Base-by-base conservation (phyloP, 2,113 vertebrate species). In the Poeciliopsis prolifica region DNA sequence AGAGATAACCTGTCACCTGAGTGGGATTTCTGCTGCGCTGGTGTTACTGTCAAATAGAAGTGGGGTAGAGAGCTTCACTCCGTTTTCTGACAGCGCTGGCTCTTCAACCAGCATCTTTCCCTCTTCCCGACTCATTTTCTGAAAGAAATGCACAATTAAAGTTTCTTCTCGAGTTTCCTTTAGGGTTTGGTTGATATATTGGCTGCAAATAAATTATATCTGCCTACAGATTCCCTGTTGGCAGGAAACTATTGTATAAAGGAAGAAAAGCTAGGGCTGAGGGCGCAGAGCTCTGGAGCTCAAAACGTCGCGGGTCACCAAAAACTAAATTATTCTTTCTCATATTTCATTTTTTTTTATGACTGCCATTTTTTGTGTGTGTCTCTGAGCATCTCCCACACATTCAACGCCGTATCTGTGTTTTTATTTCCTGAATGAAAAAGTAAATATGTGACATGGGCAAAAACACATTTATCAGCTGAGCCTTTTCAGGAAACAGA, bases 21-120 rank as follows among this genome's bases (percentile, higher is more conserved):
- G 68, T 91, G 88, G 26, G 67, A 89, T 73, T 80, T 91, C 77
- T 90, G 84, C 76, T 85, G 75, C 2, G 37, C 28, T 3, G 24
- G 84, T 92, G 91, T 66, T 81, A 91, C 80, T n/a, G 60, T 68
- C 69, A 40, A 62, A 42, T 35, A 70, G 65, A 65, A 62, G 60
- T 19, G 37, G 40, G 33, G 14, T 19, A 37, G 42, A 3, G 13
- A 72, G 33, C 71, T n/a, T 64, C 61, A 75, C 76, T 71, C 4
- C 75, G 10, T 42, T 19, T 28, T 26, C 48, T 12, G 3, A 67
- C 68, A 65, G 42, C 65, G 61, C 68, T 11, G 5, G 12, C 60
- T 70, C 3, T 35, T 70, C 24, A 11, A 37, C 71, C 66, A 31
- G 2, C 40, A 22, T 22, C 61, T 69, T 54, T 26, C 12, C 1